A percentile compares a stretch with the other conserved stretches of the same genome.
These are phyloP conservation scores for Clinocottus analis DNA, from an alignment of 2,113 vertebrate genomes.

Conservation along the genomic window DNA sequence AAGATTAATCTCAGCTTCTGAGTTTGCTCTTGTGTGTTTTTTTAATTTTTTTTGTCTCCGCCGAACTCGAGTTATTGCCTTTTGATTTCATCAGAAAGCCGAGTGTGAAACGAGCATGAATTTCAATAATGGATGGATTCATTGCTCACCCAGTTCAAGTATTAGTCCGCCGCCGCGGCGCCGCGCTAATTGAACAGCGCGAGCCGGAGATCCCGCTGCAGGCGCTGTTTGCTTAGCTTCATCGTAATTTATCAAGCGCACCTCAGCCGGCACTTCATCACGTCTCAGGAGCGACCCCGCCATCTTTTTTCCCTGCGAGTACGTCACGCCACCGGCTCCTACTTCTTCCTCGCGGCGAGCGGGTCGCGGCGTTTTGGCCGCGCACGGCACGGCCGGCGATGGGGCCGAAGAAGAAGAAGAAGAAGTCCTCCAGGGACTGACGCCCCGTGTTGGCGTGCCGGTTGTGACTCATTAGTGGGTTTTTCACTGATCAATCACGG, in stretches of 20 bases:
- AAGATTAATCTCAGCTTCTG: not conserved
- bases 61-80: not conserved
- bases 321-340: constrained; percentile 57
- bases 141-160: constrained; percentile 29
- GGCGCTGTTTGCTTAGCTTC: constrained; percentile 61
- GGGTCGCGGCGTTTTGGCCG: too few relatives aligned
- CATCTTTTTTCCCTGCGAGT: constrained; percentile 66
- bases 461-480: constrained; percentile 56
- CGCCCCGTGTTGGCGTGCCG: not conserved
- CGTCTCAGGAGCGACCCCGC: constrained; percentile 61
- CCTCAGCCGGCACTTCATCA: constrained; percentile 64
- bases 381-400: too few relatives aligned
- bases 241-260: constrained; percentile 71
- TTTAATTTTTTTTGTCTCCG: not conserved
- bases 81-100: constrained; percentile 44
- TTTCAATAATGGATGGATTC: constrained; percentile 41
- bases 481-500: constrained; percentile 63
- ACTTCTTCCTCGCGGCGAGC: constrained; percentile 48
- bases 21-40: constrained; percentile 1
- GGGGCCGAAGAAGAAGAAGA: too few relatives aligned
- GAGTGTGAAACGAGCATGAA: constrained; percentile 8
- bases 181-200: constrained; percentile 59
- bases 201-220: constrained; percentile 38
- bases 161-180: constrained; percentile 16
- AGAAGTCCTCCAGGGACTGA: constrained; percentile 35